phyloP scores from a whole-genome alignment of 2,888 invertebrate species.

The Glyphotaelius pellucidus region DNA sequence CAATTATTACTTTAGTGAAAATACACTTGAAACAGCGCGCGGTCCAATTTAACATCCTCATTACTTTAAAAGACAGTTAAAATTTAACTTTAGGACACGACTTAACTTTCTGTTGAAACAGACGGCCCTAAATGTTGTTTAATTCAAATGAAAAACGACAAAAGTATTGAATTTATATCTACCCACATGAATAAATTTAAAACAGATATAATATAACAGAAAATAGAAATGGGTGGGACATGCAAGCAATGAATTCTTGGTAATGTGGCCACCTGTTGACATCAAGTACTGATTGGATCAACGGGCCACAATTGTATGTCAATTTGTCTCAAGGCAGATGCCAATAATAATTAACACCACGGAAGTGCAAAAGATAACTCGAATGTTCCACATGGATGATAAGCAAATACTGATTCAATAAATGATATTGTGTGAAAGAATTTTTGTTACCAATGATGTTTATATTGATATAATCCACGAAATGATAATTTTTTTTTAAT shows the following conservation, averaged over 20 bases:
- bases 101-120: no score
- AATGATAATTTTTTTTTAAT: neutral
- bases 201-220: neutral
- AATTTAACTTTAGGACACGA: no score
- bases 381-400: neutral
- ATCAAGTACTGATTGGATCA: neutral
- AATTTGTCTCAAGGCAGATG: neutral
- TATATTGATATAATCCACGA: neutral
- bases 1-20: no score
- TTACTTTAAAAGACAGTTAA: no score
- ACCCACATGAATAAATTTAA: neutral
- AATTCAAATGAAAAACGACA: no score
- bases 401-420: neutral
- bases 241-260: neutral
- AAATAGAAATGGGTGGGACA: neutral
- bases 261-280: neutral
- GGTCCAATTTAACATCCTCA: no score
- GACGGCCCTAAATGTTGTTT: no score
- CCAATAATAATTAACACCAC: neutral
- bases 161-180: no score
- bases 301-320: neutral
- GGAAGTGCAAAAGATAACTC: neutral
- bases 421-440: neutral
- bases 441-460: neutral
- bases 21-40: no score